Conservation (phyloP, 2,888 invertebrate species). For the Suillia variegata region DNA sequence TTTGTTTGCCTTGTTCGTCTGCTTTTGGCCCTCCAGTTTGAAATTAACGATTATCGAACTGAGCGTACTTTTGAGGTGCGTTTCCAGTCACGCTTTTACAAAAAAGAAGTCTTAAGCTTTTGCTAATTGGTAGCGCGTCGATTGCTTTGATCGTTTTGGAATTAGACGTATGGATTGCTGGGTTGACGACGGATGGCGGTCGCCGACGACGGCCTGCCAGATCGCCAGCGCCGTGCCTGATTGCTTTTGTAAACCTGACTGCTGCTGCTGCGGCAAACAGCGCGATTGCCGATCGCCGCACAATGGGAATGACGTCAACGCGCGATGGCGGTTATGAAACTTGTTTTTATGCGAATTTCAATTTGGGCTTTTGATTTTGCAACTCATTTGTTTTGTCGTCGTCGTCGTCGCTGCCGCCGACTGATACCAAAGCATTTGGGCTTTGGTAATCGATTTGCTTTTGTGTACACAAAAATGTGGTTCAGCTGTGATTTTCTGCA, state of each 20-base stretch:
- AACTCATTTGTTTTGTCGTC: conserved; percentile 21
- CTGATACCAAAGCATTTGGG: conserved; percentile 22
- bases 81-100: neutral
- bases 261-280: neutral
- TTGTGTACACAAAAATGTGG: neutral
- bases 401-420: too few species aligned
- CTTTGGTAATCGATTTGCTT: conserved; percentile 10
- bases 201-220: neutral
- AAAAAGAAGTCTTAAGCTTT: conserved; percentile 36
- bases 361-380: conserved; percentile 26
- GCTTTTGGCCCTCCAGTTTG: too few species aligned
- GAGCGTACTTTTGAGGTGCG: too few species aligned
- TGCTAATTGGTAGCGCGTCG: conserved; percentile 51
- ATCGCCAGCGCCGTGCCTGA: too few species aligned
- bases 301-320: conserved; percentile 48
- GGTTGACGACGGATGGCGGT: neutral
- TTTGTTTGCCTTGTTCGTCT: conserved; percentile 8
- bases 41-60: too few species aligned
- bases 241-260: conserved; percentile 7
- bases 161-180: neutral
- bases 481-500: neutral
- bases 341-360: conserved; percentile 40
- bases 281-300: neutral
- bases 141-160: conserved; percentile 32
- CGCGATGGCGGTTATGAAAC: conserved; percentile 54